phyloP scores from a whole-genome alignment of 2,888 invertebrate species.

The Nezara viridula region DNA sequence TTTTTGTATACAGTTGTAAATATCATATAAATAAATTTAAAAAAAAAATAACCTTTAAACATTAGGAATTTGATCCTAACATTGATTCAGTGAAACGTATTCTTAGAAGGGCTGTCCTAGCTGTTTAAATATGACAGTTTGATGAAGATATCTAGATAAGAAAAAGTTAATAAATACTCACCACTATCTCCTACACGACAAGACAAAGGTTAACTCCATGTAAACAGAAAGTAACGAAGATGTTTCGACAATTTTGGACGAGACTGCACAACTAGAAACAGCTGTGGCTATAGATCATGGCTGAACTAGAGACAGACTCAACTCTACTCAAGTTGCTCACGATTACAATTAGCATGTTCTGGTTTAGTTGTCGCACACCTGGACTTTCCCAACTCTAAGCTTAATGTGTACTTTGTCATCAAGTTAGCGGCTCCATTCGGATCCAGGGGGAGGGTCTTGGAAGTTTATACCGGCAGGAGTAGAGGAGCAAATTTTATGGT shows the following conservation, averaged over 20 bases:
- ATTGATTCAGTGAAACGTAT: too few relatives aligned
- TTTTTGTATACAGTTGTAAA: too few relatives aligned
- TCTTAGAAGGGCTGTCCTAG: too few relatives aligned
- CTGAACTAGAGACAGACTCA: neutral
- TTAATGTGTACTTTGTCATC: neutral
- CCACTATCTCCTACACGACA: neutral
- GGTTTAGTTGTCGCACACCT: constrained; percentile 7
- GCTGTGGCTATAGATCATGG: neutral
- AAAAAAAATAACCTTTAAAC: too few relatives aligned
- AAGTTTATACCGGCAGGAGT: neutral
- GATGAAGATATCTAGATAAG: neutral
- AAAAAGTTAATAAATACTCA: neutral
- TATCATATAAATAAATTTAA: too few relatives aligned
- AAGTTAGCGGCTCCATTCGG: neutral
- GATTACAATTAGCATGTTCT: neutral
- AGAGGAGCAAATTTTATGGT: too few relatives aligned
- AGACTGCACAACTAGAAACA: neutral
- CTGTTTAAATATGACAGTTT: too few relatives aligned
- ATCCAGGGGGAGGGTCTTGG: neutral
- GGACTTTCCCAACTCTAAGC: neutral
- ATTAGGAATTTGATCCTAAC: too few relatives aligned
- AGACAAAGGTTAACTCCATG: neutral
- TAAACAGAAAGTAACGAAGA: neutral
- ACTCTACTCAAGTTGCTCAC: neutral
- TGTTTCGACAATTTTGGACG: neutral